A percentile compares a stretch with the other conserved stretches of the same genome.
These are phyloP conservation scores for Hystrix brachyura DNA, from an alignment of 2,113 vertebrate genomes.

Conservation along the genomic window DNA sequence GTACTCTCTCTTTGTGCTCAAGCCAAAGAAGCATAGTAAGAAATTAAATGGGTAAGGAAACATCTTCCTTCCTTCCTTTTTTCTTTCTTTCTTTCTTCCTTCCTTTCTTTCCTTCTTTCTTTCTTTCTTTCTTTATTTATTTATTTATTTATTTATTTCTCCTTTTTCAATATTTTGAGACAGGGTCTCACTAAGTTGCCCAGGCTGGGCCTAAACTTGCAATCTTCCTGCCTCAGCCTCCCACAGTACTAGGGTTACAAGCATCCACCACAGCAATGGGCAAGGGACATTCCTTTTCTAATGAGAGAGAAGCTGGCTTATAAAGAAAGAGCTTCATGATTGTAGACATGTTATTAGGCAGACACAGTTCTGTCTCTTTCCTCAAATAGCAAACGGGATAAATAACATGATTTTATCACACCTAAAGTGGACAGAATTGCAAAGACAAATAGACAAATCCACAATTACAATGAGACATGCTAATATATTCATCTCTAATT, in stretches of 20 bases:
- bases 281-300: background rate
- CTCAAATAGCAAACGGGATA: background rate
- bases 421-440: background rate
- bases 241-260: background rate
- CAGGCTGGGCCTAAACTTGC: background rate
- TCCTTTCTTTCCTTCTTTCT: background rate
- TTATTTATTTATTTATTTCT: background rate
- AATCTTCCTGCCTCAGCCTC: background rate
- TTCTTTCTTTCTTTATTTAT: background rate
- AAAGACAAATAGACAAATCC: background rate
- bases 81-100: too few relatives aligned
- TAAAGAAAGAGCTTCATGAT: background rate
- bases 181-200: background rate
- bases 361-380: too few relatives aligned
- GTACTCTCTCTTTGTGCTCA: background rate
- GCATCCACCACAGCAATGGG: background rate
- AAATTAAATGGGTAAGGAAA: background rate
- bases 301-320: background rate
- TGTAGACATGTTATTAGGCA: background rate
- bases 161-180: background rate
- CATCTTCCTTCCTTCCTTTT: background rate
- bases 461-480: background rate
- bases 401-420: background rate
- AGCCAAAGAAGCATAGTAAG: background rate
- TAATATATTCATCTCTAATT: slow-evolving; percentile 12